These are phyloP conservation scores for Cuniculus paca DNA, from an alignment of 2,797 vertebrate genomes.

Conservation along the genomic window DNA sequence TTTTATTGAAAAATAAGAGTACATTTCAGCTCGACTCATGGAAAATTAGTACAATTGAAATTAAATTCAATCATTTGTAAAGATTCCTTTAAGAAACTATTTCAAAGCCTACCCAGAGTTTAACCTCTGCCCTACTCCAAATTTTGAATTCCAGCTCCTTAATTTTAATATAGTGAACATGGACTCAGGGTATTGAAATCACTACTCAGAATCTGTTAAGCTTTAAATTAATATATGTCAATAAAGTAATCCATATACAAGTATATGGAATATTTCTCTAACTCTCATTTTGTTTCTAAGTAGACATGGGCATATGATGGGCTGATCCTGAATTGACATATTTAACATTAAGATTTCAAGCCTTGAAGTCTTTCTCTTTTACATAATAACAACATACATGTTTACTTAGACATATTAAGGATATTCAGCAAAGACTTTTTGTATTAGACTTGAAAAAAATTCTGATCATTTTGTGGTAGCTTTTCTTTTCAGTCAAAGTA, in stretches of 20 bases:
- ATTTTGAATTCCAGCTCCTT: conserved; percentile 61
- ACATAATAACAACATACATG: conserved; percentile 48
- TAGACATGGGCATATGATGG: conserved; percentile 10
- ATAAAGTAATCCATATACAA: conserved; percentile 60
- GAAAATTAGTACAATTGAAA: conserved; percentile 78
- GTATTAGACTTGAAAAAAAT: conserved; percentile 67
- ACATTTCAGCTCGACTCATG: conserved; percentile 69
- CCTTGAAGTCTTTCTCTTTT: conserved; percentile 51
- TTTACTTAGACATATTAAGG: conserved; percentile 65
- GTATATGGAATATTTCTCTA: conserved; percentile 59
- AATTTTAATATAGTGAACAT: conserved; percentile 60
- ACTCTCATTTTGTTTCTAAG: conserved; percentile 59
- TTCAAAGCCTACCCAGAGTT: conserved; percentile 69
- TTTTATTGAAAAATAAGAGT: conserved; percentile 80
- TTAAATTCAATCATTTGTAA: conserved; percentile 70
- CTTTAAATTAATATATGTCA: conserved; percentile 50
- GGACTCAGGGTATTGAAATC: conserved; percentile 57
- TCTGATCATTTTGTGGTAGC: conserved; percentile 53
- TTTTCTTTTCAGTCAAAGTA: conserved; percentile 71
- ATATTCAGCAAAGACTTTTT: conserved; percentile 64
- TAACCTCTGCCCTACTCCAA: conserved; percentile 63
- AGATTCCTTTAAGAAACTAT: conserved; percentile 67
- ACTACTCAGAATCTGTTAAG: conserved; percentile 48
- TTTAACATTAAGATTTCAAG: conserved; percentile 62
- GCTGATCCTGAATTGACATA: conserved; percentile 53